phyloP scores from a whole-genome alignment of 2,888 invertebrate species.

The Ectropis crepuscularia region DNA sequence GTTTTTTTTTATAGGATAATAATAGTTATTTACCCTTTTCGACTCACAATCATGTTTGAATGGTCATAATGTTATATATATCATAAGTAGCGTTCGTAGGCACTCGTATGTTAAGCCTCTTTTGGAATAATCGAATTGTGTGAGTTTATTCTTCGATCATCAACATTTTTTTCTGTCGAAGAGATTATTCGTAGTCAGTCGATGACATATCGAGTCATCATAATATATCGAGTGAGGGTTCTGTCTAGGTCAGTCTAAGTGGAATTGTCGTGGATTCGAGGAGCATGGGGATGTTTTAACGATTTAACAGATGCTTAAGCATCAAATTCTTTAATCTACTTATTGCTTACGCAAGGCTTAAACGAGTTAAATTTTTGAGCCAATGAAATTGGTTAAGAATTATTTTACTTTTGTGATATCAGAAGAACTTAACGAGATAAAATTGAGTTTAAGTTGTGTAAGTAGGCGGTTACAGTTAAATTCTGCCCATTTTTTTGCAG shows the following conservation, averaged over 20 bases:
- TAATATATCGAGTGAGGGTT: constrained; percentile 49
- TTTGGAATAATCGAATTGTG: constrained; percentile 51
- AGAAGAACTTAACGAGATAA: no score
- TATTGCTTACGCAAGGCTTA: no score
- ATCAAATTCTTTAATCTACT: no score
- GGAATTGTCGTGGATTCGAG: constrained; percentile 24
- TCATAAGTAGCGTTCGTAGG: constrained; percentile 83
- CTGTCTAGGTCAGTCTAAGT: constrained; percentile 26
- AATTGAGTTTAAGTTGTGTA: no score
- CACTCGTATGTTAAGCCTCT: constrained; percentile 79
- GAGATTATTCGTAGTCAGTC: constrained; percentile 56
- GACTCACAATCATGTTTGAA: constrained; percentile 80
- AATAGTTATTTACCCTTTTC: constrained; percentile 70
- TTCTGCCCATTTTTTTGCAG: no score
- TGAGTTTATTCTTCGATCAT: constrained; percentile 38
- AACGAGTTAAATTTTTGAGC: not conserved
- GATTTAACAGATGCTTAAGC: not conserved
- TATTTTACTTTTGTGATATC: no score
- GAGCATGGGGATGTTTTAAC: constrained; percentile 10
- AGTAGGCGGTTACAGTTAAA: no score
- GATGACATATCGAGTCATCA: constrained; percentile 62
- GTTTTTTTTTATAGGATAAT: constrained; percentile 64
- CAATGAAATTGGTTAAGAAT: not conserved
- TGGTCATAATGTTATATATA: constrained; percentile 78
- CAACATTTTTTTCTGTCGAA: no score